Base-by-base conservation (phyloP, 2,113 vertebrate species). In the Psilopsiagon aymara region DNA sequence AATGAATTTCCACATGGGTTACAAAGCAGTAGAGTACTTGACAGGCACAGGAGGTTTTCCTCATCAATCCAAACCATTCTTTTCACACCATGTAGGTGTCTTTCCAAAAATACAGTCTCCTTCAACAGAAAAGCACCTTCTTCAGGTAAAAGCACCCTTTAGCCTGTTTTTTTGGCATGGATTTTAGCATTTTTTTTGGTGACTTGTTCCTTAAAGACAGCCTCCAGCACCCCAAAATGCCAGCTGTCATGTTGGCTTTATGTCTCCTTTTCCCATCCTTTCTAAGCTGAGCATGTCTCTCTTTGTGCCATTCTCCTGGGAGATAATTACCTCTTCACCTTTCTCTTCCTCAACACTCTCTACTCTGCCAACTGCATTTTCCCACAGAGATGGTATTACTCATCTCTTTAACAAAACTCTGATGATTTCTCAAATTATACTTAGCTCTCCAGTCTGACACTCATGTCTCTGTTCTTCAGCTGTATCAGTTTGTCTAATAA, bases 281-380 rank as follows among this genome's bases (percentile, higher is more conserved):
- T 64, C 51, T 47, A 78, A 91, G 47, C 62, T 0, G 2, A 90
- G 41, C 1, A 0, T 17, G 23, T 80, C 20, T 87, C 27, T 91
- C 27, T 46, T 76, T 68, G 44, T 80, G 70, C 89, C 74, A 35
- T 73, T 96, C 89, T 96, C 94, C 86, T 52, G 92, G 91, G 96
- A 96, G 96, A 82, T 95, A 95, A 92, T 97, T 95, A 95, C 94
- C 87, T 94, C 86, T 91, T 94, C 95, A 97, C 96, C 95, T 97
- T 95, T 95, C 86, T 49, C 62, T 95, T 94, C 93, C 84, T 92
- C 81, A 91, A 82, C 86, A 78, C 69, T 64, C 76, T 73, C 39
- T 91, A 39, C 83, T 89, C 89, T 95, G 84, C 86, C 94, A 95
- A 47, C 91, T 87, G 57, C 79, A 73, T 95, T 95, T 97, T 97